These are phyloP conservation scores for Drosophila mercatorum DNA, from an alignment of 2,888 invertebrate genomes.

Conservation along the genomic window DNA sequence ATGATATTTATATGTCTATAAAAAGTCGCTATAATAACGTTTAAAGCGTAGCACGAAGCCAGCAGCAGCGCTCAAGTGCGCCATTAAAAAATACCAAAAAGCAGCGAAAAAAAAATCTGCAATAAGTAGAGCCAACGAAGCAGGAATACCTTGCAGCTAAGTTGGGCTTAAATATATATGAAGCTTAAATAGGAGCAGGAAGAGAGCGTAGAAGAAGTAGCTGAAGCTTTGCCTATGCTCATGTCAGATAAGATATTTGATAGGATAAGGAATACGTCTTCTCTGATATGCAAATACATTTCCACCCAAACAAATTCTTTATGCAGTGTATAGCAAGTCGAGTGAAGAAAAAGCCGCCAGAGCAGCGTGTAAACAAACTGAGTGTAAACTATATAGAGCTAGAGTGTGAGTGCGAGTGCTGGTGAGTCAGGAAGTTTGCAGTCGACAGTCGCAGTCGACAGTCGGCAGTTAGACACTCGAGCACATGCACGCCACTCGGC, in stretches of 20 bases:
- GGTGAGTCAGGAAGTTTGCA: slow-evolving; percentile 53
- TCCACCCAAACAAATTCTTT: not conserved
- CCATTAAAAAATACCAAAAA: slow-evolving; percentile 61
- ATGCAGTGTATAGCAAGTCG: slow-evolving; percentile 14
- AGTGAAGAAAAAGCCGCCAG: slow-evolving; percentile 20
- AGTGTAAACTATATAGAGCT: slow-evolving; percentile 55
- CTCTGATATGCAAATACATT: not conserved
- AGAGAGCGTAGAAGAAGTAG: not conserved
- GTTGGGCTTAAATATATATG: not conserved
- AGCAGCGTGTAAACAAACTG: slow-evolving; percentile 59
- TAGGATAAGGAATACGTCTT: not conserved
- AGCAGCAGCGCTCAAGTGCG: slow-evolving; percentile 60
- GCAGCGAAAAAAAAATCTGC: slow-evolving; percentile 3
- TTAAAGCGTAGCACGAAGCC: slow-evolving; percentile 60
- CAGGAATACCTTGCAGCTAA: slow-evolving; percentile 10
- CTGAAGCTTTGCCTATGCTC: not conserved
- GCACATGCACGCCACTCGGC: slow-evolving; percentile 66
- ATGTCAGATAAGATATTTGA: not conserved
- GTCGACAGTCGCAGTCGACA: slow-evolving; percentile 50
- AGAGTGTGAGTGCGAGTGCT: slow-evolving; percentile 9
- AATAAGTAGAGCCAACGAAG: slow-evolving; percentile 17
- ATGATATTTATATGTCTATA: slow-evolving; percentile 74
- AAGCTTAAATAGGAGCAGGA: no score
- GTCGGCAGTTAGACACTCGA: slow-evolving; percentile 66
- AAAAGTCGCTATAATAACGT: slow-evolving; percentile 73